Percentiles rank a stretch among this genome's conserved stretches.
phyloP scores from a whole-genome alignment of 2,888 invertebrate species.

The Caenorhabditis sp. region DNA sequence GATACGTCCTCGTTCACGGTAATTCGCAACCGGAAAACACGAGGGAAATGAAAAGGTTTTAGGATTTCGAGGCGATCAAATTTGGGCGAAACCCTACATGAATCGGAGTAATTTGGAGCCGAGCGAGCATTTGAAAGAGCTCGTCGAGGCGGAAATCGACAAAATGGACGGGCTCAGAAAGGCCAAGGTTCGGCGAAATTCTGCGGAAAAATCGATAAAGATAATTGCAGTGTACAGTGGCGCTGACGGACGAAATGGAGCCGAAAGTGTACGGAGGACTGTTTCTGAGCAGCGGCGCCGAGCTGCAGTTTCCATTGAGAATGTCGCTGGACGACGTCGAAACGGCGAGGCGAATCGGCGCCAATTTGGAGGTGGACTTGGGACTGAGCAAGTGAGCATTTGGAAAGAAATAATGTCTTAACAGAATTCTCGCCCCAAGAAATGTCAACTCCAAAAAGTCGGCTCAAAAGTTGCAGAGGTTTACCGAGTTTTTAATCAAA shows the following conservation, averaged over 20 bases:
- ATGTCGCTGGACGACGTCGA: conserved; percentile 67
- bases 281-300: conserved; percentile 65
- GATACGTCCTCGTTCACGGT: conserved; percentile 67
- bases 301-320: conserved; percentile 67
- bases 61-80: conserved; percentile 67
- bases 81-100: conserved; percentile 63
- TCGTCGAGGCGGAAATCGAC: conserved; percentile 69
- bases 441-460: too few relatives aligned
- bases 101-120: conserved; percentile 57
- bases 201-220: not conserved
- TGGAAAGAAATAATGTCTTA: too few relatives aligned
- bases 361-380: conserved; percentile 68
- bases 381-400: conserved; percentile 62
- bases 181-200: conserved; percentile 50
- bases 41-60: not conserved
- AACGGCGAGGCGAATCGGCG: conserved; percentile 62
- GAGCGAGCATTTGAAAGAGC: conserved; percentile 59
- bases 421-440: too few relatives aligned
- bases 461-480: too few relatives aligned
- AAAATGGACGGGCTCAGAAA: conserved; percentile 53
- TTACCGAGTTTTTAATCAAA: too few relatives aligned
- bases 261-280: conserved; percentile 67
- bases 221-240: conserved; percentile 52
- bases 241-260: conserved; percentile 64
- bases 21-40: not conserved